Conservation (phyloP, 2,888 invertebrate genomes). For the Periphyllus acericola region DNA sequence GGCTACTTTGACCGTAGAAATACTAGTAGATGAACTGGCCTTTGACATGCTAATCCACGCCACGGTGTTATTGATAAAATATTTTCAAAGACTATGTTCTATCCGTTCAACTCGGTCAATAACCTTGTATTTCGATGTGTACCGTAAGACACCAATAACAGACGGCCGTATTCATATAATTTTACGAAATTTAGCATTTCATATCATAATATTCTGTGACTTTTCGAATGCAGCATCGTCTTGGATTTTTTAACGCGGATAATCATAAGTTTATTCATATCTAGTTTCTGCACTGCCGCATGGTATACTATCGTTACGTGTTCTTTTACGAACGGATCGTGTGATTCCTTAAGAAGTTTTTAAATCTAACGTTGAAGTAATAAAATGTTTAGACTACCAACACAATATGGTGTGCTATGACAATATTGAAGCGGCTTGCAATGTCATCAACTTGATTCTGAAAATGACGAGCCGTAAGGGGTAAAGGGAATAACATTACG, state of each 20-base stretch:
- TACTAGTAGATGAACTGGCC: background rate
- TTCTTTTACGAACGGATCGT: background rate
- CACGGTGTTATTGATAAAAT: slow-evolving; percentile 3
- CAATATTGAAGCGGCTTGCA: background rate
- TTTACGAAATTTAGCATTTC: background rate
- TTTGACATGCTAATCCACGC: background rate
- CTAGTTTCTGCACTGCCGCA: background rate
- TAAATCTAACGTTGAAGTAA: background rate
- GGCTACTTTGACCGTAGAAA: slow-evolving; percentile 35
- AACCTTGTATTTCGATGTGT: slow-evolving; percentile 15
- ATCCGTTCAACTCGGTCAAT: background rate
- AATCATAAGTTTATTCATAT: background rate
- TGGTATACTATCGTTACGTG: background rate
- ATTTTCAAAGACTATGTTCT: slow-evolving; percentile 13
- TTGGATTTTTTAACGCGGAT: background rate
- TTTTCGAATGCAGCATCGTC: too few relatives aligned
- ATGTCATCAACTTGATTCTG: background rate
- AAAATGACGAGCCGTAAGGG: background rate
- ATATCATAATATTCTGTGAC: background rate
- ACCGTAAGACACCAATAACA: background rate
- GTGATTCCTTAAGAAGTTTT: background rate
- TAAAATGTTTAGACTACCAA: background rate
- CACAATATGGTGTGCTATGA: background rate
- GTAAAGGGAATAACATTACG: too few relatives aligned
- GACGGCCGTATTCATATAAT: background rate